phyloP scores from a whole-genome alignment of 2,888 invertebrate genomes.

The Pyrgus malvae region DNA sequence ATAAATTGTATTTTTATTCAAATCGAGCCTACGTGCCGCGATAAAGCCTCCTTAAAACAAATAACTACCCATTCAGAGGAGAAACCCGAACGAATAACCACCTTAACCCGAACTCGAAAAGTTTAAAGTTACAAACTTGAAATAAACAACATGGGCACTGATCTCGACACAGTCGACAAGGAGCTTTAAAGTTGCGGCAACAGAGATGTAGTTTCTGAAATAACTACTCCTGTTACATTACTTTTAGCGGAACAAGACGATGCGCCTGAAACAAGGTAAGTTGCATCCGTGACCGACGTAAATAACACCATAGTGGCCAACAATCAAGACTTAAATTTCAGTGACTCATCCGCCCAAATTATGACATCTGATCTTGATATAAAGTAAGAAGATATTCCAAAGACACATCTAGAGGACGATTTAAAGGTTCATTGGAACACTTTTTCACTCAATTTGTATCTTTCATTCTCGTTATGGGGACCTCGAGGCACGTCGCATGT shows the following conservation, averaged over 20 bases:
- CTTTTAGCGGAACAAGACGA: slow-evolving; percentile 50
- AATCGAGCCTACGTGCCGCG: slow-evolving; percentile 76
- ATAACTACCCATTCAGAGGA: slow-evolving; percentile 62
- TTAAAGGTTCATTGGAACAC: slow-evolving; percentile 60
- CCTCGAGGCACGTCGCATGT: slow-evolving; percentile 33
- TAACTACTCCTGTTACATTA: slow-evolving; percentile 54
- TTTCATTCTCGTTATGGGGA: slow-evolving; percentile 49
- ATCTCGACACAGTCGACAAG: slow-evolving; percentile 54
- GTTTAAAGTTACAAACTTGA: slow-evolving; percentile 40
- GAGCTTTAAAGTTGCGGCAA: slow-evolving; percentile 64
- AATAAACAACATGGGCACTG: slow-evolving; percentile 27
- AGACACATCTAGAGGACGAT: slow-evolving; percentile 58
- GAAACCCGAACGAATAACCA: slow-evolving; percentile 44
- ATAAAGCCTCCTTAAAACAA: slow-evolving; percentile 78
- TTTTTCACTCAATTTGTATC: slow-evolving; percentile 64
- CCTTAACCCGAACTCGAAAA: slow-evolving; percentile 48
- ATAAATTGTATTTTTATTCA: slow-evolving; percentile 82
- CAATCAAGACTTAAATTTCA: slow-evolving; percentile 51
- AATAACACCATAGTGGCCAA: slow-evolving; percentile 49
- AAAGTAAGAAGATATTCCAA: slow-evolving; percentile 52
- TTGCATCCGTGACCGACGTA: slow-evolving; percentile 48
- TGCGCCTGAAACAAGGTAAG: slow-evolving; percentile 49
- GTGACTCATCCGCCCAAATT: slow-evolving; percentile 48
- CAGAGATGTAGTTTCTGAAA: slow-evolving; percentile 68
- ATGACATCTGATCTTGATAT: slow-evolving; percentile 51